These are phyloP conservation scores for Lemur catta DNA, from an alignment of 2,797 vertebrate species.

Conservation along the genomic window DNA sequence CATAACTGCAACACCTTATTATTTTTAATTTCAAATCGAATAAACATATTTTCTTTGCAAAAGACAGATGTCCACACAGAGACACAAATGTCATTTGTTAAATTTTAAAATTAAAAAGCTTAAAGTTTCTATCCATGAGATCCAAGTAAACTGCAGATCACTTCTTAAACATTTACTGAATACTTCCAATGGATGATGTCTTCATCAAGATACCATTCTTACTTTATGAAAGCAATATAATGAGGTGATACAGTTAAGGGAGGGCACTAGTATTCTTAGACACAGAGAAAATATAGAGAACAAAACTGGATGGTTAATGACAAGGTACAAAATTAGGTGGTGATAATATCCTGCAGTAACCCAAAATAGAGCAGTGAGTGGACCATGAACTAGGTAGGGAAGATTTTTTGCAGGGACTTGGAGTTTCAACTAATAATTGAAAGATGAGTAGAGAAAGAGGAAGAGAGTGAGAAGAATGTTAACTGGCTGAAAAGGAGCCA, in stretches of 20 bases:
- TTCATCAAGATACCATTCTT: accelerated
- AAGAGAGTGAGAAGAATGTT: background rate
- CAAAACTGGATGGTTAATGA: background rate
- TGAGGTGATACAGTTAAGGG: background rate
- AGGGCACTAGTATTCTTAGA: background rate
- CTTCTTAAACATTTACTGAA: background rate
- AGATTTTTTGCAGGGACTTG: background rate
- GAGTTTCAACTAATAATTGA: background rate
- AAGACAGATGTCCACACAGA: background rate
- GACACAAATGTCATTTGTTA: background rate
- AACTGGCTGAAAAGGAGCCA: background rate
- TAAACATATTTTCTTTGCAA: background rate
- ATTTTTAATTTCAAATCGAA: background rate
- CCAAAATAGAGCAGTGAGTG: background rate
- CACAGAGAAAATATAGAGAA: background rate
- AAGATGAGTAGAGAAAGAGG: background rate
- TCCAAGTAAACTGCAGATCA: background rate
- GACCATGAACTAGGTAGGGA: background rate
- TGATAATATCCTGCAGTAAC: background rate
- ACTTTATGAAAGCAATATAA: background rate
- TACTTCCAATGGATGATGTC: background rate
- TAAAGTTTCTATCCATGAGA: background rate
- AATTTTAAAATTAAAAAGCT: background rate
- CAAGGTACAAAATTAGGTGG: background rate
- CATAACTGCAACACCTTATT: background rate